phyloP scores from a whole-genome alignment of 2,888 invertebrate genomes.

The Notodonta ziczac region DNA sequence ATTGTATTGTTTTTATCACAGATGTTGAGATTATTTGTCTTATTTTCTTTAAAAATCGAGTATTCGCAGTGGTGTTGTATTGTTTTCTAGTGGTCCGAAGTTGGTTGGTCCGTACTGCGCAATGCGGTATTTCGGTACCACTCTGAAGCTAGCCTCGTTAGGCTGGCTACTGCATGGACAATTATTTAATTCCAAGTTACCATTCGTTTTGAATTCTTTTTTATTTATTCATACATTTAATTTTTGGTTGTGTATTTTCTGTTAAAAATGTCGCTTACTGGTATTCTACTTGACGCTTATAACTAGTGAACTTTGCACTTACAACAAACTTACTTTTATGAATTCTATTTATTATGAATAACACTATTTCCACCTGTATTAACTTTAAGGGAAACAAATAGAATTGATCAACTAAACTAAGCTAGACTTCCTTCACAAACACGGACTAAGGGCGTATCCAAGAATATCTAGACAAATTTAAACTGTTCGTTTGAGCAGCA shows the following conservation, averaged over 20 bases:
- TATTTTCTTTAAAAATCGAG: slow-evolving; percentile 30
- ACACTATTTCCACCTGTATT: too few species aligned
- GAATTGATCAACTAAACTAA: too few species aligned
- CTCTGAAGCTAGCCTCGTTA: slow-evolving; percentile 49
- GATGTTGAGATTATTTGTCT: slow-evolving; percentile 28
- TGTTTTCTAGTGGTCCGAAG: slow-evolving; percentile 55
- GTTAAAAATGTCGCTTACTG: too few species aligned
- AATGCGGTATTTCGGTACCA: slow-evolving; percentile 59
- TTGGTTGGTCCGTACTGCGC: slow-evolving; percentile 55
- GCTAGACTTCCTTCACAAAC: neutral
- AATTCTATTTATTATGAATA: too few species aligned
- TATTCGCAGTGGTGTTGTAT: slow-evolving; percentile 39
- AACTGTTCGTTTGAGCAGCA: neutral
- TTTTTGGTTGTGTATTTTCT: too few species aligned
- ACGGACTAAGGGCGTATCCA: neutral
- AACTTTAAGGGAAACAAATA: too few species aligned
- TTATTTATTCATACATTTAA: neutral
- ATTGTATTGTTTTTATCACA: slow-evolving; percentile 38
- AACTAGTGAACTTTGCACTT: too few species aligned
- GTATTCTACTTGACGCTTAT: too few species aligned
- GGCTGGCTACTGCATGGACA: slow-evolving; percentile 41
- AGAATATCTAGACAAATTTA: neutral
- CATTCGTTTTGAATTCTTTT: neutral
- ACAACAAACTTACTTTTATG: too few species aligned
- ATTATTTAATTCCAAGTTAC: neutral